Evolutionary conservation across 2,797 vertebrate genomes (phyloP), one percentile per base, ranked within the genome.

Genomic region (Trachurus trachurus): DNA sequence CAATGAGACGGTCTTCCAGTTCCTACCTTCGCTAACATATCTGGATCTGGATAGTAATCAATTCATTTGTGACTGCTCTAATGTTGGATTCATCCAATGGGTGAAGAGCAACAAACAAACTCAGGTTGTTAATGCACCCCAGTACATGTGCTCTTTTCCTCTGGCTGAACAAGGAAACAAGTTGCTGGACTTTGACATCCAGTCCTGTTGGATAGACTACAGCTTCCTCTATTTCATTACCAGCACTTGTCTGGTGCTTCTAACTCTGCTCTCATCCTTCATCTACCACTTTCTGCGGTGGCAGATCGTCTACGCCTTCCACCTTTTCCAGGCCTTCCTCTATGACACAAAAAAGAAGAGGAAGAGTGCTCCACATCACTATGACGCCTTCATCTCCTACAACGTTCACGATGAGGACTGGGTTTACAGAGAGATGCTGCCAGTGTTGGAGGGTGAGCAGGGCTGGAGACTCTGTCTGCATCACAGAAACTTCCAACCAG

Each of bases 311-410:
- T 94, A 92, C 10, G 5, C 81, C 6, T 90, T 80, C 50, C 72
- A 88, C 71, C 87, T 89, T 19, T 79, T 92, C 47, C 62, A 81
- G 66, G 91, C 90, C 22, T 90, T 86, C 10, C 31, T 88, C 10
- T 92, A 87, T 9, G 77, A 93, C 47, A 89, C 29, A 31, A 89
- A 50, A 50, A 42, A 52, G 49, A 82, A 57, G 52, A 87, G 53
- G 54, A 81, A 57, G 19, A n/a, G 8, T 1, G n/a, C 29, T 21
- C 39, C 17, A 15, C 37, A 87, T 34, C 72, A 34, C 29, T 94
- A 92, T 0, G 93, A 94, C 2, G 89, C 92, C 34, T 91, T 94
- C 26, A 67, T 94, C 53, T 94, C 93, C 50, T 94, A 93, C 74
- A 94, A 92, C 2, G 22, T 86, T 17, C 66, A 86, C 0, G 87